Percentiles rank a stretch among this genome's conserved stretches.
Conservation (phyloP, 2,888 invertebrate genomes). For the Drosophila testacea region DNA sequence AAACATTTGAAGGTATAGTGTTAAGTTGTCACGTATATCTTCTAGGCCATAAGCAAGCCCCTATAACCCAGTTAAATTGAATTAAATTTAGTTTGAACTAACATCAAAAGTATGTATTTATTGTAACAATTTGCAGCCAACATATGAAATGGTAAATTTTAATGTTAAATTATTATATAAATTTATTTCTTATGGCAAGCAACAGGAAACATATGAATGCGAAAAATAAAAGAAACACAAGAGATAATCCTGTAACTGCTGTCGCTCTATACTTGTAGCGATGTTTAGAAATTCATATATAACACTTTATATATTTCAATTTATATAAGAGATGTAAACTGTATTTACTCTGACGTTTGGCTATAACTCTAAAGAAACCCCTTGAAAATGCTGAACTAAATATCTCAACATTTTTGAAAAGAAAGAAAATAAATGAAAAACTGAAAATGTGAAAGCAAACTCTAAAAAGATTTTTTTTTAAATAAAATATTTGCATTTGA, state of each 20-base stretch:
- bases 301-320: slow-evolving; percentile 61
- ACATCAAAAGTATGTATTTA: slow-evolving; percentile 27
- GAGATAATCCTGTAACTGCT: slow-evolving; percentile 43
- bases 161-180: slow-evolving; percentile 31
- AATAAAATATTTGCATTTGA: slow-evolving; percentile 60
- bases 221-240: not conserved
- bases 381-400: slow-evolving; percentile 59
- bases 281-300: slow-evolving; percentile 60
- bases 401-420: slow-evolving; percentile 65
- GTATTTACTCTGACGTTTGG: slow-evolving; percentile 68
- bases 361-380: slow-evolving; percentile 42
- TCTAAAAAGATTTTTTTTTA: slow-evolving; percentile 20
- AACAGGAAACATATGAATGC: slow-evolving; percentile 36
- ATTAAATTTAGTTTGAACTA: slow-evolving; percentile 49
- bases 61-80: slow-evolving; percentile 61
- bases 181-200: slow-evolving; percentile 39
- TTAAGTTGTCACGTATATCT: slow-evolving; percentile 74
- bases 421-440: slow-evolving; percentile 51
- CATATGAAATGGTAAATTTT: slow-evolving; percentile 47
- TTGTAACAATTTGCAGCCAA: slow-evolving; percentile 59
- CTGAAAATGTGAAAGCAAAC: slow-evolving; percentile 48
- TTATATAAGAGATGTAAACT: slow-evolving; percentile 64
- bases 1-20: slow-evolving; percentile 46
- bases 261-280: slow-evolving; percentile 75
- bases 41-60: slow-evolving; percentile 67